These are phyloP conservation scores for Coelinius sp. DNA, from an alignment of 2,888 invertebrate genomes.

Conservation along the genomic window DNA sequence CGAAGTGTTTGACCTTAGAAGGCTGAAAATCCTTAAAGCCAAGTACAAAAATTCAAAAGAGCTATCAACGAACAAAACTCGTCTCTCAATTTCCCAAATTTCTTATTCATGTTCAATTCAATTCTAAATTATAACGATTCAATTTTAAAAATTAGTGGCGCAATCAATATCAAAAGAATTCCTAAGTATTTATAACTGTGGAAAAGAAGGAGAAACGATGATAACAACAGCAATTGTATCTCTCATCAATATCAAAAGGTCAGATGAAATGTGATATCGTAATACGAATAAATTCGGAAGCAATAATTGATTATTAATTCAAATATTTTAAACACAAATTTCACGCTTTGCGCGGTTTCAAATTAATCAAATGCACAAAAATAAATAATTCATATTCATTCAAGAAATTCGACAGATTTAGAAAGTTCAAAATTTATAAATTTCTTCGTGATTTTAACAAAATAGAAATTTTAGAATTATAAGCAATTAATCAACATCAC, in stretches of 20 bases:
- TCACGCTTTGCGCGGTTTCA: background rate
- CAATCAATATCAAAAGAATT: background rate
- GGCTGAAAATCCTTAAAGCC: background rate
- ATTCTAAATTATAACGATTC: too few species aligned
- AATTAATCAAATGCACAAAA: background rate
- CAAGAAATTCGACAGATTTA: too few species aligned
- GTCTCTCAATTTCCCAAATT: too few species aligned
- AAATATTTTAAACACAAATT: background rate
- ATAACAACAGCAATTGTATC: slow-evolving; percentile 13
- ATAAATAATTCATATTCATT: too few species aligned
- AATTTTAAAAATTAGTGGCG: background rate
- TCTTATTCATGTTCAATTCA: too few species aligned
- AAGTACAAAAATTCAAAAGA: background rate
- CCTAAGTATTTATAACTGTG: background rate
- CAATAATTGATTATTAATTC: background rate
- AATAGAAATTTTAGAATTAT: slow-evolving; percentile 19
- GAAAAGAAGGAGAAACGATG: background rate
- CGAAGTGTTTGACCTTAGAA: slow-evolving; percentile 24
- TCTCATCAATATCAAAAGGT: slow-evolving; percentile 25
- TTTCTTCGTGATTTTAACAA: too few species aligned
- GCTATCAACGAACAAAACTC: too few species aligned
- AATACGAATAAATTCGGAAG: background rate
- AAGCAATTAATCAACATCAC: slow-evolving; percentile 68
- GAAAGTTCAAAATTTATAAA: too few species aligned
- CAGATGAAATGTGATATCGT: background rate